These are phyloP conservation scores for Echiichthys vipera DNA, from an alignment of 2,797 vertebrate genomes.

Conservation along the genomic window DNA sequence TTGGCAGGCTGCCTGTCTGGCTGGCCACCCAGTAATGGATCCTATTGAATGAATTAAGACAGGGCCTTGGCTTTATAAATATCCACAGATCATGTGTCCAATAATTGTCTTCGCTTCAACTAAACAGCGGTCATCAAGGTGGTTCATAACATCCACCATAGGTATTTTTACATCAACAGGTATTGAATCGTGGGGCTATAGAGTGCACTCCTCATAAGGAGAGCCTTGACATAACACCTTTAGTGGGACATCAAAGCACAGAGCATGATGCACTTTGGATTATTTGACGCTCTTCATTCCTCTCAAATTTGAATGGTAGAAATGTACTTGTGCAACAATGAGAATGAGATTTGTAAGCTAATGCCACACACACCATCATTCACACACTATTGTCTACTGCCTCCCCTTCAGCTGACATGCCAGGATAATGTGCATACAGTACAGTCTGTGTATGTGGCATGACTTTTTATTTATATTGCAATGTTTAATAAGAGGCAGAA, in stretches of 20 bases:
- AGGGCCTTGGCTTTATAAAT: slow-evolving; percentile 84
- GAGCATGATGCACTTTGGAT: slow-evolving; percentile 2
- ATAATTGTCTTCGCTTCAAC: slow-evolving; percentile 79
- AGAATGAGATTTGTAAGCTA: not conserved
- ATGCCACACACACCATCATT: not conserved
- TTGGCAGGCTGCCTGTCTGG: slow-evolving; percentile 62
- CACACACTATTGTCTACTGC: not conserved
- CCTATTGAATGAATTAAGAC: slow-evolving; percentile 82
- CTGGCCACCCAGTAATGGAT: slow-evolving; percentile 81
- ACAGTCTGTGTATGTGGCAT: not conserved
- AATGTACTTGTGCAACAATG: not conserved
- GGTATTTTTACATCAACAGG: slow-evolving; percentile 71
- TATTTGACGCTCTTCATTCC: not conserved
- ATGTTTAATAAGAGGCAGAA: slow-evolving; percentile 21
- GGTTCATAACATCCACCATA: slow-evolving; percentile 61
- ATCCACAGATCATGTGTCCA: slow-evolving; percentile 80
- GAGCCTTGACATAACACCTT: slow-evolving; percentile 28
- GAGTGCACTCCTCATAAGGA: slow-evolving; percentile 24
- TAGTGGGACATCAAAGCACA: slow-evolving; percentile 21
- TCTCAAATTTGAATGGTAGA: not conserved
- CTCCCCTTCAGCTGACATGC: not conserved
- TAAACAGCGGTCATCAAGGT: slow-evolving; percentile 68
- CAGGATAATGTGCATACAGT: not conserved
- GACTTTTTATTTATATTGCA: not conserved
- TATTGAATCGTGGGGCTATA: slow-evolving; percentile 28